Conservation (phyloP, 2,797 vertebrate species). For the Clamator glandarius region DNA sequence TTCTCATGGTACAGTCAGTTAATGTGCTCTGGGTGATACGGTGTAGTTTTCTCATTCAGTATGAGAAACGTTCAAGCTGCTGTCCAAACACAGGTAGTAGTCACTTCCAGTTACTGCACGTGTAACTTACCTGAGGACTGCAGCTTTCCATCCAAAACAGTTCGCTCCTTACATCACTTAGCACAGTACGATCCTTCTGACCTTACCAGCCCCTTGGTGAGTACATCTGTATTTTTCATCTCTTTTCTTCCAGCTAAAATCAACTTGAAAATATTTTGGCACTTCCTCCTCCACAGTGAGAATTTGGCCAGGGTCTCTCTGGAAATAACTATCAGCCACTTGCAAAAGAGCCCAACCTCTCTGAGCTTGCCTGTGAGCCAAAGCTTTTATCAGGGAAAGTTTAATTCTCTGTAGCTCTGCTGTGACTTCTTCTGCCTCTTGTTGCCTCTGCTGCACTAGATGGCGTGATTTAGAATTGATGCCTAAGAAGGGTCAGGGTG, state of each 20-base stretch:
- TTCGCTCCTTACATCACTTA: background rate
- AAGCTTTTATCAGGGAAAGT: constrained; percentile 34
- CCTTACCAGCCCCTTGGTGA: background rate
- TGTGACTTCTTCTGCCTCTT: background rate
- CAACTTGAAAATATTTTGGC: constrained; percentile 10
- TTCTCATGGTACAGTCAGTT: background rate
- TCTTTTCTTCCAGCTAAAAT: constrained; percentile 4
- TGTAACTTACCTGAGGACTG: background rate
- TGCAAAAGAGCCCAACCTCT: background rate
- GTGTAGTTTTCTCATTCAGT: background rate
- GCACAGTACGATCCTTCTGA: background rate
- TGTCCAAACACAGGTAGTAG: background rate
- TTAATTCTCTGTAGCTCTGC: constrained; percentile 34
- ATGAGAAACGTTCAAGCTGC: background rate
- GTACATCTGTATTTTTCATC: background rate
- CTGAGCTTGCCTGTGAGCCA: constrained; percentile 10
- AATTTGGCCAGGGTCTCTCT: background rate
- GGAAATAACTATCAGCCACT: constrained; percentile 44
- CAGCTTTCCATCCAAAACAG: background rate
- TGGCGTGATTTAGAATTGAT: background rate
- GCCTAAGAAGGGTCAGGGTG: background rate
- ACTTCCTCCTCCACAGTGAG: background rate
- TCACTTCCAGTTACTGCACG: background rate
- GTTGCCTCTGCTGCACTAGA: background rate
- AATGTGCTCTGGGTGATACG: background rate